Base-by-base conservation (phyloP, 2,113 vertebrate genomes). In the Colossoma macropomum region DNA sequence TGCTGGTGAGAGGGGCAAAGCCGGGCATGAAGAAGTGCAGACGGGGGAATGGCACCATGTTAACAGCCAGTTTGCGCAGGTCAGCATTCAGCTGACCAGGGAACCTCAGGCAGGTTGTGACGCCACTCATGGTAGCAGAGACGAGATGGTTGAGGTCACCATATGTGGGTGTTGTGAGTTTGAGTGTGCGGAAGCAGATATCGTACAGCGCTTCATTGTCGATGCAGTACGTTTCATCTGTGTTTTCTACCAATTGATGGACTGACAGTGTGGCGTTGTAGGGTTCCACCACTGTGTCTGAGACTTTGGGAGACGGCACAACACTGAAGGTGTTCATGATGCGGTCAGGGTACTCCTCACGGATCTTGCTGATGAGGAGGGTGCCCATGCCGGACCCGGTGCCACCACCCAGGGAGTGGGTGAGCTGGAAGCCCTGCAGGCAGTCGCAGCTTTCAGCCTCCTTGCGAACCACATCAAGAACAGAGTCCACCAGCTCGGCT, bases 21-120 rank as follows among this genome's bases (percentile, higher is more conserved):
- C 95, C 95, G 0, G 95, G 95, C 93, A 96, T 96, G 90, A 96
- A 96, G 90, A 96, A 96, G 68, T 96, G 95, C 79, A 96, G 92
- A 69, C 95, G 95, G 0, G 95, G 95, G 87, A 96, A 86, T 27
- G 87, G 87, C 28, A 88, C 87, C 87, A 88, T 87, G 83, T 88
- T 88, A 17, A 88, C 87, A 0, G 87, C 87, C 65, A 88, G 78
- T 68, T 88, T 88, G 19, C 87, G 87, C 27, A 88, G 83, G 73
- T 88, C 87, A 15, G 87, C 87, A 21, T 88, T 88, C 32, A 88
- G 76, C 85, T 88, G 87, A 23, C 87, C 87, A 19, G 87, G 87
- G 77, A 88, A 88, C 73, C 87, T 73, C 80, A 88, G 76, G 30
- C 85, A 88, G 17, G 87, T 88, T 17, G 87, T 88, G 63, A 88